A percentile compares a stretch with the other conserved stretches of the same genome.
Evolutionary conservation across 2,888 invertebrate genomes (phyloP).

Genomic region (Drosophila mulleri): DNA sequence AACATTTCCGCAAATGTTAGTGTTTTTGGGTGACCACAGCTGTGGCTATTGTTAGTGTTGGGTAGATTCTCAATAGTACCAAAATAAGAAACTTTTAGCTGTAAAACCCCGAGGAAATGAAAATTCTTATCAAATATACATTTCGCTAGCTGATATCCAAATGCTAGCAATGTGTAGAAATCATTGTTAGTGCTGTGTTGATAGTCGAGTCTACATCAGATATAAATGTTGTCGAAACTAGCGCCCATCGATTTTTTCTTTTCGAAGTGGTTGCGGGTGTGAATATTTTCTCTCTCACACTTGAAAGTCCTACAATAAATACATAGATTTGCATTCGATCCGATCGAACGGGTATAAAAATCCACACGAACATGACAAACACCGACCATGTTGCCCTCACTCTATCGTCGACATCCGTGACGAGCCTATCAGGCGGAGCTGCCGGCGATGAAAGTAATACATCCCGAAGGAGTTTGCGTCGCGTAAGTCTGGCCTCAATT

Average conservation of each 20-base stretch:
- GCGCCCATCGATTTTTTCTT: constrained; percentile 48
- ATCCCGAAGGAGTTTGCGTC: constrained; percentile 82
- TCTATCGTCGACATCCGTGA: constrained; percentile 66
- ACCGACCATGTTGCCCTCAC: constrained; percentile 82
- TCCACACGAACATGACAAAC: constrained; percentile 66
- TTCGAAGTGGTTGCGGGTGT: constrained; percentile 22
- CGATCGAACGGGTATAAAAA: neutral
- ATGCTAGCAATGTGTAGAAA: constrained; percentile 41
- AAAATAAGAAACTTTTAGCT: constrained; percentile 29
- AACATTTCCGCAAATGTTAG: constrained; percentile 17
- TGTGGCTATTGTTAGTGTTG: constrained; percentile 15
- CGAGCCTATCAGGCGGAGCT: constrained; percentile 49
- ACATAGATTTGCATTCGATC: neutral
- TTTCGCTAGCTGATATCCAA: constrained; percentile 12
- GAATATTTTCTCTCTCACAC: constrained; percentile 16
- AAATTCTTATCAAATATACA: constrained; percentile 12
- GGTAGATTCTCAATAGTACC: constrained; percentile 15
- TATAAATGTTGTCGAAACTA: constrained; percentile 5
- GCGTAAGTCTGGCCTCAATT: constrained; percentile 70
- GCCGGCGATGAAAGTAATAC: constrained; percentile 56
- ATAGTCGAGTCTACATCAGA: constrained; percentile 31
- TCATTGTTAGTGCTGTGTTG: constrained; percentile 11
- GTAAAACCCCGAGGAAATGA: constrained; percentile 20
- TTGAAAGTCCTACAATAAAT: constrained; percentile 6
- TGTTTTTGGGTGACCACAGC: constrained; percentile 23